Base-by-base conservation (phyloP, 2,888 invertebrate genomes). In the Cotesia congregata region DNA sequence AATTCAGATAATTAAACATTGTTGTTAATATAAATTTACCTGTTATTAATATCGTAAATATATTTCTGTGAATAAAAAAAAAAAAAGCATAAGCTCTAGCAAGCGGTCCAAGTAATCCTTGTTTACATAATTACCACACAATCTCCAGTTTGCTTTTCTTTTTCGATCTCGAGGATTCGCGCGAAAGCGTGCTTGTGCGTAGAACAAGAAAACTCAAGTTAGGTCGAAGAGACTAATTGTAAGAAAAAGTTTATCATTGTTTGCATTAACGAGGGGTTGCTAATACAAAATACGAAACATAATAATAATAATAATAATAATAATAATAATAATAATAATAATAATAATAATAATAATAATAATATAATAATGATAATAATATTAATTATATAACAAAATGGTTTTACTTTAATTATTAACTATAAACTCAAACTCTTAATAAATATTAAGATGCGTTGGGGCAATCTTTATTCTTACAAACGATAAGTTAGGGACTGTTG, bases 101-200 rank as follows among this genome's bases (percentile, higher is more conserved):
- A 82, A 82, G 82, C 82, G 82, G 79, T 82, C 82, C 80, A 81
- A 82, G 80, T 80, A 81, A 81, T 82, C 82, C 82, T 81, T 81
- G 80, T 80, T 82, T 81, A 80, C 80, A 82, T 82, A 82, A 82
- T 82, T 82, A 82, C 82, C 82, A 81, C 81, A 82, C 82, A 80
- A 82, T 82, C 82, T 82, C 82, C 82, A 79, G 81, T 82, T 81
- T 80, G 81, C 79, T 82, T 82, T 82, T 82, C 82, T 82, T 81
- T 82, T 81, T 82, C 82, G 80, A 80, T 82, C 82, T 82, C 82
- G 82, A 82, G 81, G 82, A 82, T 81, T 81, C 82, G 82, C 82
- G 82, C 82, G 82, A 82, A 82, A 82, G 82, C 82, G 82, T 82
- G 82, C 82, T 82, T 82, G 82, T 82, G 82, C 82, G 82, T 82